These are phyloP conservation scores for Embidobia sp. DNA, from an alignment of 2,888 invertebrate genomes.

Conservation along the genomic window DNA sequence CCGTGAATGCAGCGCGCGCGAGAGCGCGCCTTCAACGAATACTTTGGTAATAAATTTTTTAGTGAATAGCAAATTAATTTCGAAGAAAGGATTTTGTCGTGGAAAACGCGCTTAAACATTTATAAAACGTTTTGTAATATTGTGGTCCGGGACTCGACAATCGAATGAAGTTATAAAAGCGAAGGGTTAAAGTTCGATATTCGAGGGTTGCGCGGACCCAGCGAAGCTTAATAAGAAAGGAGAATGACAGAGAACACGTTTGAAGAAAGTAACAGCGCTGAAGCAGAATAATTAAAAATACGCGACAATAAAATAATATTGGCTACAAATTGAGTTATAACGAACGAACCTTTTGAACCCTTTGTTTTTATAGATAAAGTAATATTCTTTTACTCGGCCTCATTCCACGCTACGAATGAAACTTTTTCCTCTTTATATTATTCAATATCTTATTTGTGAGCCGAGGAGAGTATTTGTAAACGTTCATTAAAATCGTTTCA, in stretches of 20 bases:
- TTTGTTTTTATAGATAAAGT: conserved; percentile 72
- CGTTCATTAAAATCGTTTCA: conserved; percentile 34
- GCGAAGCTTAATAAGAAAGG: conserved; percentile 76
- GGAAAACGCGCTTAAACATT: conserved; percentile 25
- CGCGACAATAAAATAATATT: conserved; percentile 79
- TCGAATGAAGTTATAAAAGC: conserved; percentile 71
- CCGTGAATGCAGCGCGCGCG: neutral
- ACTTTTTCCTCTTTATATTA: conserved; percentile 43
- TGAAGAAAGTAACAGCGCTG: conserved; percentile 72
- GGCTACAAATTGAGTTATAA: conserved; percentile 78
- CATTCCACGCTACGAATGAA: conserved; percentile 15
- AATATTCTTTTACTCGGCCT: conserved; percentile 69
- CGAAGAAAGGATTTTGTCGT: conserved; percentile 9
- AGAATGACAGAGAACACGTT: conserved; percentile 64
- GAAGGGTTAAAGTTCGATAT: conserved; percentile 78
- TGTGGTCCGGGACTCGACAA: conserved; percentile 69
- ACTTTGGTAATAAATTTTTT: conserved; percentile 23
- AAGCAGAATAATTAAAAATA: conserved; percentile 79
- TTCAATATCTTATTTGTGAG: conserved; percentile 42
- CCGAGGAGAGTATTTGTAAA: conserved; percentile 34
- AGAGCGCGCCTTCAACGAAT: neutral
- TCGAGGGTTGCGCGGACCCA: conserved; percentile 70
- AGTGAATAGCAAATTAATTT: conserved; percentile 31
- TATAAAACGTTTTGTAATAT: conserved; percentile 58
- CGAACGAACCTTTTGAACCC: conserved; percentile 67